phyloP scores from a whole-genome alignment of 2,113 vertebrate genomes.

The Bombycilla garrulus region DNA sequence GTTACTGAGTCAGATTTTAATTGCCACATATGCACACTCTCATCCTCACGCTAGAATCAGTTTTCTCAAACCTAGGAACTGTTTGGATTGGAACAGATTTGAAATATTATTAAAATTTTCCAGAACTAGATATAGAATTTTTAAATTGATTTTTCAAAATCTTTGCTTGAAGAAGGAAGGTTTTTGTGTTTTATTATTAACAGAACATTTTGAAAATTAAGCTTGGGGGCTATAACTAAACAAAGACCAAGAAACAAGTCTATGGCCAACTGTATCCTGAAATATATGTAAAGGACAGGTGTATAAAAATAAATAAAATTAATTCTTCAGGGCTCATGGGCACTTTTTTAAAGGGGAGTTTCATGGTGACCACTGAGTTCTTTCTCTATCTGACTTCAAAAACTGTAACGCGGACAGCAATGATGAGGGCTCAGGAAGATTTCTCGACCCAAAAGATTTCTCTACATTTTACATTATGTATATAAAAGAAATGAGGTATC shows the following conservation, averaged over 20 bases:
- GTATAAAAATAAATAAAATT: not conserved
- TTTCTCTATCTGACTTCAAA: not conserved
- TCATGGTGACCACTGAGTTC: not conserved
- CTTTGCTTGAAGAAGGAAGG: not conserved
- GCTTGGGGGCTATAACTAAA: not conserved
- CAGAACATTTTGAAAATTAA: not conserved
- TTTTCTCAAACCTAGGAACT: not conserved
- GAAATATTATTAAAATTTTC: not conserved
- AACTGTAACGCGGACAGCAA: not conserved
- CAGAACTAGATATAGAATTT: not conserved
- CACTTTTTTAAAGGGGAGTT: not conserved
- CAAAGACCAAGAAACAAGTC: not conserved
- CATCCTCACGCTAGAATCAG: not conserved
- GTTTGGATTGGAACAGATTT: not conserved
- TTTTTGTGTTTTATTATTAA: not conserved
- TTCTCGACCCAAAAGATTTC: not conserved
- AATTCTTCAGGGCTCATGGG: not conserved
- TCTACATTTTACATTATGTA: too few relatives aligned
- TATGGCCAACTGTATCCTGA: not conserved
- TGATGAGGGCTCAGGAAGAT: not conserved
- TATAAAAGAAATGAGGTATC: not conserved
- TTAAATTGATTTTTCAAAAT: not conserved
- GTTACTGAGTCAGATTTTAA: not conserved
- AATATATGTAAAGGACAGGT: not conserved
- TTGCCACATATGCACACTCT: not conserved